A percentile compares a stretch with the other conserved stretches of the same genome.
These are phyloP conservation scores for Sebastes schlegelii DNA, from an alignment of 2,113 vertebrate species.

Conservation along the genomic window DNA sequence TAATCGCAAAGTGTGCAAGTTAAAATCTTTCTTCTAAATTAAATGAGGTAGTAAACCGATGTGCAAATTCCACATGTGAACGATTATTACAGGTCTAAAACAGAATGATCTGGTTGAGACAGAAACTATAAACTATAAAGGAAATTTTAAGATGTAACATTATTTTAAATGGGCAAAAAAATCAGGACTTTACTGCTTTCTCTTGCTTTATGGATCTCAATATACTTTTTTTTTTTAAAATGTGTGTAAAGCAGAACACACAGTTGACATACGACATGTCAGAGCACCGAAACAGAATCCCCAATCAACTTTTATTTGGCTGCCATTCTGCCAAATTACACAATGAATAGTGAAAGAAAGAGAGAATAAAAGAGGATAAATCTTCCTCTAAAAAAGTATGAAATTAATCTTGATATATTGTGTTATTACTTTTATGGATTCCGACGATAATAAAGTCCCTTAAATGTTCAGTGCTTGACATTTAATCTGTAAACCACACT, in stretches of 20 bases:
- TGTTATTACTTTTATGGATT: constrained; percentile 24
- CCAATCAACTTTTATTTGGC: constrained; percentile 15
- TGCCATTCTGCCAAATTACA: constrained; percentile 18
- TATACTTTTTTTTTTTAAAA: not conserved
- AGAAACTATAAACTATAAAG: not conserved
- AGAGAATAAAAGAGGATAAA: not conserved
- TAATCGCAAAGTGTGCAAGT: too few species aligned
- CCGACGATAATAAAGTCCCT: constrained; percentile 2
- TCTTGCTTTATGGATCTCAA: constrained; percentile 16
- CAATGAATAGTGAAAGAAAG: not conserved
- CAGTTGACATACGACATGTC: not conserved
- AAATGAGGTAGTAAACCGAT: too few species aligned
- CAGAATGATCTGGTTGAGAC: too few species aligned
- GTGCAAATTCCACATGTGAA: too few species aligned
- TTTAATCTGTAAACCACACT: constrained; percentile 23
- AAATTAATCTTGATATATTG: constrained; percentile 36
- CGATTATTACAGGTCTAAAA: too few species aligned
- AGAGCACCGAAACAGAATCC: not conserved
- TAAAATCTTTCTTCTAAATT: too few species aligned
- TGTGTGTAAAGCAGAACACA: not conserved
- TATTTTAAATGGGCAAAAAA: constrained; percentile 4
- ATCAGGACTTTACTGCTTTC: constrained; percentile 3
- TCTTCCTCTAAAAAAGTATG: constrained; percentile 7
- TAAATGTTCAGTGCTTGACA: constrained; percentile 26
- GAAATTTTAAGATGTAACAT: not conserved